Evolutionary conservation across 2,797 vertebrate species (phyloP), one percentile per base, ranked within the genome.

Genomic region (Malurus splendens): DNA sequence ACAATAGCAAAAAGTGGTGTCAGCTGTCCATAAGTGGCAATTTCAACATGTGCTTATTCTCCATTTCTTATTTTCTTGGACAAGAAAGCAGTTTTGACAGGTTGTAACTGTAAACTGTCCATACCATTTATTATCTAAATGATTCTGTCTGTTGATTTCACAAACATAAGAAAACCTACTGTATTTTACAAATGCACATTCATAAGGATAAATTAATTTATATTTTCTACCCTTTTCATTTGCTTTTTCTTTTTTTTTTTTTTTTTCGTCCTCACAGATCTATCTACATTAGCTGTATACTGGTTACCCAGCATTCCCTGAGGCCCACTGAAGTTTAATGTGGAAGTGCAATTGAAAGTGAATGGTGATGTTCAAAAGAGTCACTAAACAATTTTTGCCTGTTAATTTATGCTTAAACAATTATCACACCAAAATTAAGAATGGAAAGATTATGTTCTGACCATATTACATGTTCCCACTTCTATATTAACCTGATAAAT

Each of bases 271-370:
- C 33, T 64, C 45, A 12, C 13, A 60, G 42, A 55, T 78, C 5
- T 67, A 67, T n/a, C 2, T 51, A 8, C 6, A 5, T 66, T 32
- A 20, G 12, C 33, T 23, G 3, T 36, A 14, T 14, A 4, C 14
- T 3, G 0, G 7, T 59, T 72, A 74, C 4, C 0, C 1, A 44
- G 10, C 8, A 8, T 60, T 64, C 25, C 11, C 44, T 57, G 8
- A 45, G 19, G 51, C 8, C 13, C 6, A 27, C 10, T 20, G 27
- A 75, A 19, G 18, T 39, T 48, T 36, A 60, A 44, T 3, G 3
- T 22, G 15, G n/a, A 66, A 84, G 2, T 17, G 14, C 3, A 45
- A 12, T 20, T 56, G 42, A 75, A 85, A 87, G 33, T 18, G 8
- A 23, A 56, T 28, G 2, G 41, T 18, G 7, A 71, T 2, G 8